Evolutionary conservation across 2,797 vertebrate species (phyloP).

Genomic region (Oceanodroma leucorhoa): DNA sequence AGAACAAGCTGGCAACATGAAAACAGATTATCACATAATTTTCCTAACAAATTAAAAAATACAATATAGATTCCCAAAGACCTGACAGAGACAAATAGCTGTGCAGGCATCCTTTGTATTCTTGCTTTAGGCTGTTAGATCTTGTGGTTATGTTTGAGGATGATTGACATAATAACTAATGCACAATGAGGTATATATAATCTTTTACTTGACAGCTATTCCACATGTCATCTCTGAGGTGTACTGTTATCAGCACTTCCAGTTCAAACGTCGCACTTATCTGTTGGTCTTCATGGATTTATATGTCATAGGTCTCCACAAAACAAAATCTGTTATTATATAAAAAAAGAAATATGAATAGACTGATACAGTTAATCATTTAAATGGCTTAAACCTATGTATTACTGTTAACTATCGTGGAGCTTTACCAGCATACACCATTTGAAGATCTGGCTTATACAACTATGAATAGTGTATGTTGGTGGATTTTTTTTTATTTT

Average conservation of each 20-base stretch:
- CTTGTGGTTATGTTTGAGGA: background rate
- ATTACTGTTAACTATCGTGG: background rate
- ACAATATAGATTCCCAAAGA: background rate
- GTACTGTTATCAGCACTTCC: background rate
- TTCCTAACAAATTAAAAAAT: background rate
- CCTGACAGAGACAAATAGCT: background rate
- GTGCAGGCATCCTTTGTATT: background rate
- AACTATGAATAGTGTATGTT: background rate
- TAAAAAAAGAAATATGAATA: background rate
- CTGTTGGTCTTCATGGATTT: background rate
- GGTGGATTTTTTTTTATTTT: background rate
- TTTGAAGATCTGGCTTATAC: background rate
- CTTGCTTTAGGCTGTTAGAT: background rate
- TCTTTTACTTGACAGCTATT: background rate
- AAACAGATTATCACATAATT: background rate
- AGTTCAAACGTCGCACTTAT: background rate
- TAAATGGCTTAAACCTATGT: background rate
- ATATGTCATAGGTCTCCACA: background rate
- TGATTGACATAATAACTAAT: background rate
- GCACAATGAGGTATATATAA: background rate
- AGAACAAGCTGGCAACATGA: background rate
- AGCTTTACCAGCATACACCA: background rate
- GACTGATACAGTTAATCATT: background rate
- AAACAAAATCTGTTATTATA: background rate
- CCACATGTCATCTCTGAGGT: background rate